phyloP scores from a whole-genome alignment of 2,888 invertebrate genomes.

The Halictus quadricinctus region DNA sequence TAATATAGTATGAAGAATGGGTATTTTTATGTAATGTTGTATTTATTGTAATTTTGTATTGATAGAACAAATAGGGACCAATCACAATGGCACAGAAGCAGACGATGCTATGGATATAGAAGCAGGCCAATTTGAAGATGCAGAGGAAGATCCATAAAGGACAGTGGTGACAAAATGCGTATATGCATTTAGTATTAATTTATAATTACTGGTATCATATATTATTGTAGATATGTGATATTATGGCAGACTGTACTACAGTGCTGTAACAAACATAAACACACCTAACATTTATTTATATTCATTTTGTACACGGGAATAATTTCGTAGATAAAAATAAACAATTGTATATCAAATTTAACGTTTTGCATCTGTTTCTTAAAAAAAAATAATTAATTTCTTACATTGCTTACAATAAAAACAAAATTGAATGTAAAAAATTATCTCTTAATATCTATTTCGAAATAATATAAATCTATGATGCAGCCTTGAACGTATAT shows the following conservation, averaged over 20 bases:
- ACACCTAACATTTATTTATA: constrained; percentile 80
- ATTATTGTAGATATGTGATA: constrained; percentile 71
- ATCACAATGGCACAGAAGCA: constrained; percentile 80
- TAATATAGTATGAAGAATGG: not conserved
- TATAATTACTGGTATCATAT: constrained; percentile 72
- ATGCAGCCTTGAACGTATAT: constrained; percentile 26
- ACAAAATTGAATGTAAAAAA: constrained; percentile 7
- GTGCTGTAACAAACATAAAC: constrained; percentile 70
- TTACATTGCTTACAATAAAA: constrained; percentile 32
- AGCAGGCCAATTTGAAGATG: constrained; percentile 85
- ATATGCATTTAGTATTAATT: constrained; percentile 78
- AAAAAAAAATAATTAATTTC: constrained; percentile 25
- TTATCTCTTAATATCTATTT: constrained; percentile 2
- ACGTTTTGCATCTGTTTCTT: constrained; percentile 37
- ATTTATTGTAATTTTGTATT: constrained; percentile 61
- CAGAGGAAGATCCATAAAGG: constrained; percentile 83
- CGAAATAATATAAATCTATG: constrained; percentile 15
- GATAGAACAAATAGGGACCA: constrained; percentile 80
- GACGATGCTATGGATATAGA: constrained; percentile 83
- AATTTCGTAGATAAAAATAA: constrained; percentile 78
- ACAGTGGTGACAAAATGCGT: constrained; percentile 61
- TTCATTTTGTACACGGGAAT: constrained; percentile 81
- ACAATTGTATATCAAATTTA: constrained; percentile 67
- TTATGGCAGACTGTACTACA: constrained; percentile 68
- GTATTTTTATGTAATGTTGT: not conserved